These are phyloP conservation scores for Diorhabda carinulata DNA, from an alignment of 1,140 invertebrate species.

Conservation along the genomic window DNA sequence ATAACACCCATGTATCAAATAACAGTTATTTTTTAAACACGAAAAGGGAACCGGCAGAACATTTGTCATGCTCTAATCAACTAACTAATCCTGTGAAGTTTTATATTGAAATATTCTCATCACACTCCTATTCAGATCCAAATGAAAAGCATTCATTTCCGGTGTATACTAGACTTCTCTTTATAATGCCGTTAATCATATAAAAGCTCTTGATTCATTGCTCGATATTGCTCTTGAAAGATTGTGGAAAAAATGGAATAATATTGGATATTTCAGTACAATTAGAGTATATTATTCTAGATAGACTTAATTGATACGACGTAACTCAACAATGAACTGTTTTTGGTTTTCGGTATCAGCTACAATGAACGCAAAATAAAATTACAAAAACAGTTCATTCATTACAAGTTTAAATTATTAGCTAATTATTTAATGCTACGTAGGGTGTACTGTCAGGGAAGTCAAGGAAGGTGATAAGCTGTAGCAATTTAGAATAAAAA, in stretches of 20 bases:
- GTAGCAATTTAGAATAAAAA: too few species aligned
- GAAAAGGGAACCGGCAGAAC: background rate
- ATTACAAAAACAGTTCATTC: too few species aligned
- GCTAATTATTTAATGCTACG: too few species aligned
- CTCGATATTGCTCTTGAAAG: background rate
- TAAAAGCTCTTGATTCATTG: background rate
- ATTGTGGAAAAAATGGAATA: background rate
- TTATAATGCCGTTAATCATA: background rate
- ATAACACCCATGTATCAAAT: background rate
- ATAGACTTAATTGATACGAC: too few species aligned
- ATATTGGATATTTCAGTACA: too few species aligned
- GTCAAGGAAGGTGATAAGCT: too few species aligned
- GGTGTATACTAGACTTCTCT: background rate
- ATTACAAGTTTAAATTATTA: too few species aligned
- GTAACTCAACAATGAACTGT: too few species aligned
- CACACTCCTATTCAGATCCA: background rate
- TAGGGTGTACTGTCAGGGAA: too few species aligned
- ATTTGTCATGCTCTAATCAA: background rate
- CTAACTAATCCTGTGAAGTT: background rate
- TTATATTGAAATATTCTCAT: background rate
- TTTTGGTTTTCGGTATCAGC: too few species aligned
- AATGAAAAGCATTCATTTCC: background rate
- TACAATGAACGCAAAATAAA: too few species aligned
- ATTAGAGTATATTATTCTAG: too few species aligned
- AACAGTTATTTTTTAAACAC: background rate